Conservation (phyloP, 2,113 vertebrate genomes). For the Rhagologus leucostigma region DNA sequence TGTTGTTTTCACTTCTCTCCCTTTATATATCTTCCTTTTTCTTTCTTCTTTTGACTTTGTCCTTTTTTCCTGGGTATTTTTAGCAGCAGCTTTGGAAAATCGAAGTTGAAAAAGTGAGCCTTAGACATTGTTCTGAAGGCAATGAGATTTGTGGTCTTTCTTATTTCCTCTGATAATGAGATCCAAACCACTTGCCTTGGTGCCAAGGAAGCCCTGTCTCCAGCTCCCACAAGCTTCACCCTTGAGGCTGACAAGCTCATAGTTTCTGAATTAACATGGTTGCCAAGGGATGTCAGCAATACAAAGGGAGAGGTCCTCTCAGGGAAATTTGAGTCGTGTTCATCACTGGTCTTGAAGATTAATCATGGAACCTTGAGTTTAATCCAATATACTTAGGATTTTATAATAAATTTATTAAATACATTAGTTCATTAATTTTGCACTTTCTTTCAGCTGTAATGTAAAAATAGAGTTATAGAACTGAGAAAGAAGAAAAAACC, state of each 20-base stretch:
- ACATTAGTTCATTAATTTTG: not conserved
- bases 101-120: not conserved
- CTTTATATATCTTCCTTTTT: not conserved
- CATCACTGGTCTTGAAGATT: not conserved
- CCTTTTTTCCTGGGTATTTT: not conserved
- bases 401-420: not conserved
- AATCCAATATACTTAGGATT: not conserved
- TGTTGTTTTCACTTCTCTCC: not conserved
- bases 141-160: not conserved
- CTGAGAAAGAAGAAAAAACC: not conserved
- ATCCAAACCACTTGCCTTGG: not conserved
- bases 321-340: not conserved
- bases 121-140: not conserved
- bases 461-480: not conserved
- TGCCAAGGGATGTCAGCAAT: not conserved
- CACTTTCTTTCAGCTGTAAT: not conserved
- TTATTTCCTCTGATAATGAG: not conserved
- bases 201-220: not conserved
- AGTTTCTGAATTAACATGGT: not conserved
- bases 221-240: not conserved
- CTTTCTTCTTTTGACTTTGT: not conserved
- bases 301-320: not conserved
- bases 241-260: slow-evolving; percentile 14
- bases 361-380: not conserved
- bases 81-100: not conserved